phyloP scores from a whole-genome alignment of 2,113 vertebrate genomes.

The Paradoxurus hermaphroditus region DNA sequence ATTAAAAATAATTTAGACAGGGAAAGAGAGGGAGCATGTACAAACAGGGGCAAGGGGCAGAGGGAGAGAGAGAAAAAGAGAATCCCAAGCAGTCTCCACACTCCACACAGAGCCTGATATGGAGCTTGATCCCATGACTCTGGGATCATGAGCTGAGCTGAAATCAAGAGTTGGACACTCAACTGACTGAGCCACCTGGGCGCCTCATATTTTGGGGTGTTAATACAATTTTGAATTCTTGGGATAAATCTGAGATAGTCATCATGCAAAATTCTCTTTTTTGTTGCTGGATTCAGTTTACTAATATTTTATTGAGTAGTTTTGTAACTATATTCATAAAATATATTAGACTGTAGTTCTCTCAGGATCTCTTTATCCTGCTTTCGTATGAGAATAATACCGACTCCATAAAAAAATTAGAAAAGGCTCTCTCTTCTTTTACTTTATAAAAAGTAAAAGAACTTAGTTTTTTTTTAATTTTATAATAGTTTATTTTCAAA shows the following conservation, averaged over 20 bases:
- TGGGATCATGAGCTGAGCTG: no score
- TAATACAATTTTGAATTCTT: not conserved
- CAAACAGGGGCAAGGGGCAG: no score
- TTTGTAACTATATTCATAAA: not conserved
- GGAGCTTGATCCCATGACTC: no score
- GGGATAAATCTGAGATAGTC: not conserved
- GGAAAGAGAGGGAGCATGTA: no score
- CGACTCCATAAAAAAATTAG: not conserved
- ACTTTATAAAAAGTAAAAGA: not conserved
- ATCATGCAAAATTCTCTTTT: not conserved
- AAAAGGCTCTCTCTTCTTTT: not conserved
- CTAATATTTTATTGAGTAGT: not conserved
- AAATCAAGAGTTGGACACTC: no score
- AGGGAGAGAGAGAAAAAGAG: no score
- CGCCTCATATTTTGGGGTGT: not conserved
- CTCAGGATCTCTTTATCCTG: not conserved
- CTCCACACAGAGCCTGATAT: no score
- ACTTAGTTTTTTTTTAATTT: no score
- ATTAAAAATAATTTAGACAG: no score
- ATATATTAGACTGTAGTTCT: not conserved
- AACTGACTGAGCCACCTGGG: no score
- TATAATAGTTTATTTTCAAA: no score
- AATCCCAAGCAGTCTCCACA: no score
- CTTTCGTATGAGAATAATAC: not conserved
- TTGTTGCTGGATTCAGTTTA: not conserved